These are phyloP conservation scores for Smutsia temminckii DNA, from an alignment of 2,797 vertebrate species.

Conservation along the genomic window DNA sequence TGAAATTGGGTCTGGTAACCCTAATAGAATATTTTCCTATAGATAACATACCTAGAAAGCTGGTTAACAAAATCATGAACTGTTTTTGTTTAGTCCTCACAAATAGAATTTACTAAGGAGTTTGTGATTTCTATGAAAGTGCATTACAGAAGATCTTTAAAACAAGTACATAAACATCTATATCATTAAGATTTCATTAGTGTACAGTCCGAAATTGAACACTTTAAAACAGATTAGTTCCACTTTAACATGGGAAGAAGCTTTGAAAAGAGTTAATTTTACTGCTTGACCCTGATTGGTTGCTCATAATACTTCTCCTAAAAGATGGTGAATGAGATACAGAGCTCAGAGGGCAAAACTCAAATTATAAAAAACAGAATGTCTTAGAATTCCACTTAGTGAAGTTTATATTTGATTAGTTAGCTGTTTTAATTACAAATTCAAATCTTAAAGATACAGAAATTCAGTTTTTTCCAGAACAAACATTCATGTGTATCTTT, in stretches of 20 bases:
- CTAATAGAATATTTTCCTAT: not conserved
- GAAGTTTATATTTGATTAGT: constrained; percentile 24
- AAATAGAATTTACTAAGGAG: constrained; percentile 25
- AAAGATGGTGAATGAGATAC: constrained; percentile 12
- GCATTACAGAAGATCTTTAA: not conserved
- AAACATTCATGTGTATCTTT: constrained; percentile 35
- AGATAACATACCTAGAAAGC: constrained; percentile 21
- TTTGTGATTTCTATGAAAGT: constrained; percentile 43
- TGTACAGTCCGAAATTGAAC: constrained; percentile 18
- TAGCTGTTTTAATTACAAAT: constrained; percentile 66
- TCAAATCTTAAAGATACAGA: constrained; percentile 55
- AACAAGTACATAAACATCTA: constrained; percentile 42
- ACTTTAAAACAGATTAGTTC: constrained; percentile 12
- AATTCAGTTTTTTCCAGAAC: constrained; percentile 50
- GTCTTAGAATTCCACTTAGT: constrained; percentile 54
- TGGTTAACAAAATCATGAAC: constrained; percentile 40
- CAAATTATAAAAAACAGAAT: constrained; percentile 29
- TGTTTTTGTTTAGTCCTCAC: constrained; percentile 6
- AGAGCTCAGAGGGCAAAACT: not conserved
- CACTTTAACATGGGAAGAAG: constrained; percentile 12
- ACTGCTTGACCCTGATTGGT: not conserved
- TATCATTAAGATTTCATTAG: constrained; percentile 40
- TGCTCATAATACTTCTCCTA: not conserved
- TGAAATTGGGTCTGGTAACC: too few species aligned
- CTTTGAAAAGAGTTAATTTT: constrained; percentile 24